Conservation (phyloP, 2,797 vertebrate genomes). For the Hypotaenidia okinawae region DNA sequence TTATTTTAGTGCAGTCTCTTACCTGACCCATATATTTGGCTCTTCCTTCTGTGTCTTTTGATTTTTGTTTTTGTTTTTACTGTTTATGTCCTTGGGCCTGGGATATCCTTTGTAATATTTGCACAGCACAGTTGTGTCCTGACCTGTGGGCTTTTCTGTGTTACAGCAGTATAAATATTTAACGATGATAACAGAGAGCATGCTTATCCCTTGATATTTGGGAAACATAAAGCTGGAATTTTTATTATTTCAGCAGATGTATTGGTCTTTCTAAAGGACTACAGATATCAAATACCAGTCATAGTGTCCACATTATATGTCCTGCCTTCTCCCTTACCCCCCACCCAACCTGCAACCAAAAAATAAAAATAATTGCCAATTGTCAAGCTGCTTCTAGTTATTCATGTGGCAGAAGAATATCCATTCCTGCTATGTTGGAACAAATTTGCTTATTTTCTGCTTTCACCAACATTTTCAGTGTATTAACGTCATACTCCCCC, state of each 20-base stretch:
- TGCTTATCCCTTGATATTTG: neutral
- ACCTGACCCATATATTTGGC: neutral
- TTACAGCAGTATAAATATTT: neutral
- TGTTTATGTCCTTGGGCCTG: neutral
- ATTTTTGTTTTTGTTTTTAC: neutral
- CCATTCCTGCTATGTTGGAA: neutral
- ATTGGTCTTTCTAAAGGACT: neutral
- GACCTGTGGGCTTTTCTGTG: neutral
- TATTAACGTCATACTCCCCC: neutral
- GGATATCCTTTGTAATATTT: neutral
- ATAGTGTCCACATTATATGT: neutral
- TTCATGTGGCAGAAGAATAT: neutral
- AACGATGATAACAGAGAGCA: neutral
- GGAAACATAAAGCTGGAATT: neutral
- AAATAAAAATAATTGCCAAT: neutral
- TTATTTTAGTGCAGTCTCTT: neutral
- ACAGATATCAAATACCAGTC: neutral
- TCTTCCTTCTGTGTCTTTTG: neutral
- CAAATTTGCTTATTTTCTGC: slow-evolving; percentile 19
- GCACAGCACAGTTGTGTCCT: neutral
- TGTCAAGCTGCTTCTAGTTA: neutral
- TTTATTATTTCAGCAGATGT: neutral
- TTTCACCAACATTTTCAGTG: slow-evolving; percentile 12
- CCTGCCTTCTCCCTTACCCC: neutral
- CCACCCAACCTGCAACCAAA: too few species aligned